Evolutionary conservation across 2,113 vertebrate genomes (phyloP).

Genomic region (Setophaga kirtlandii): DNA sequence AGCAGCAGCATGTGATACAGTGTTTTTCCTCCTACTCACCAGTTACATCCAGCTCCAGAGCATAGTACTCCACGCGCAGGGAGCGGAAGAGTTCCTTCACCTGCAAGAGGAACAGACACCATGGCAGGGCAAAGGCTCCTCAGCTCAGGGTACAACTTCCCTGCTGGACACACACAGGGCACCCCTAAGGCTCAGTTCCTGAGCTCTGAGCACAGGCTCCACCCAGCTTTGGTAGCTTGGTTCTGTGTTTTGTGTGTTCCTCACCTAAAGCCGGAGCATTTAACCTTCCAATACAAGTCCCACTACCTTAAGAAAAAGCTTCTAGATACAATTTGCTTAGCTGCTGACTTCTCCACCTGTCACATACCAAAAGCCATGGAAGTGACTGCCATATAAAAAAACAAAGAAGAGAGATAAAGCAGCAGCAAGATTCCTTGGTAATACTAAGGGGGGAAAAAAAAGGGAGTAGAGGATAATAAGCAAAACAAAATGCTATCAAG

Average conservation of each 20-base stretch:
- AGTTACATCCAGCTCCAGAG: conserved; percentile 87
- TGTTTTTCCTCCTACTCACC: conserved; percentile 76
- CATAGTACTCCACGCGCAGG: conserved; percentile 81
- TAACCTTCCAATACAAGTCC: neutral
- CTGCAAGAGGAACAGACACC: conserved; percentile 68
- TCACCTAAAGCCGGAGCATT: neutral
- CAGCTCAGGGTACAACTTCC: neutral
- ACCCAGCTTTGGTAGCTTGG: neutral
- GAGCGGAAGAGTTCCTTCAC: conserved; percentile 91
- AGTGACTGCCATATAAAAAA: neutral
- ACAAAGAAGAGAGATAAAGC: neutral
- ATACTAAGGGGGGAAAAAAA: fast-evolving
- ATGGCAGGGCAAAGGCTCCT: neutral
- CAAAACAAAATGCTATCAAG: neutral
- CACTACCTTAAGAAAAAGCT: neutral
- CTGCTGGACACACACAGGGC: neutral
- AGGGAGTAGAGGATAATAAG: neutral
- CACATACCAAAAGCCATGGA: neutral
- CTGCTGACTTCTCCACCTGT: neutral
- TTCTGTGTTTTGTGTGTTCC: fast-evolving
- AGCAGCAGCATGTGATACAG: neutral
- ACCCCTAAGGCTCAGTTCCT: neutral
- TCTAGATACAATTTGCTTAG: neutral
- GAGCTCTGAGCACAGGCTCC: neutral
- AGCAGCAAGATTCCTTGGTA: neutral